Evolutionary conservation across 2,888 invertebrate genomes (phyloP).

Genomic region (Caenorhabditis sp.): DNA sequence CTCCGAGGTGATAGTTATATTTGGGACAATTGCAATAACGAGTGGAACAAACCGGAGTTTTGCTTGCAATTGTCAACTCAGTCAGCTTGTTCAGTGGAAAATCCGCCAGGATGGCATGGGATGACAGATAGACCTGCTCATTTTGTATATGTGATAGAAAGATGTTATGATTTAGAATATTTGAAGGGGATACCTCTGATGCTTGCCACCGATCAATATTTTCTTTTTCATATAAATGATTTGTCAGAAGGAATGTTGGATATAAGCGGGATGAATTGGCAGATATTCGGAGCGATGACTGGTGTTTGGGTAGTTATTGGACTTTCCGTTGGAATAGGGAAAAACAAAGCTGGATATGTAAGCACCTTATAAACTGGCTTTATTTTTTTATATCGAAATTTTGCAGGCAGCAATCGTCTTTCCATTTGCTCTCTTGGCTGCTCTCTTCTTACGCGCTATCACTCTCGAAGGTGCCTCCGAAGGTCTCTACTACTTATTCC

Average conservation of each 20-base stretch:
- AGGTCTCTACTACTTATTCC: slow-evolving; percentile 50
- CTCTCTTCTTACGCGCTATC: slow-evolving; percentile 56
- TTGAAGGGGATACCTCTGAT: too few relatives aligned
- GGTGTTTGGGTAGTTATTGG: slow-evolving; percentile 51
- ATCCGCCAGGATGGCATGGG: not conserved
- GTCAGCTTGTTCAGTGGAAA: not conserved
- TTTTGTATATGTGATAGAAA: not conserved
- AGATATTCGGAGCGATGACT: slow-evolving; percentile 20
- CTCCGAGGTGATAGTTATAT: slow-evolving; percentile 19
- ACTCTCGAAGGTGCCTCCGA: slow-evolving; percentile 55
- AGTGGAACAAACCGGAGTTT: slow-evolving; percentile 22
- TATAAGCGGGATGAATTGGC: slow-evolving; percentile 55
- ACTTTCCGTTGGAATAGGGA: slow-evolving; percentile 55
- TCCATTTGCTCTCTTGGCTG: slow-evolving; percentile 38
- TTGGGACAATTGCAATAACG: slow-evolving; percentile 32
- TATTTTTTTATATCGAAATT: not conserved
- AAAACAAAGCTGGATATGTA: slow-evolving; percentile 28
- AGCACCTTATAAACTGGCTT: not conserved
- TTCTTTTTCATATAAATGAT: slow-evolving; percentile 35
- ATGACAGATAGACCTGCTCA: not conserved
- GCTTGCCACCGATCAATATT: slow-evolving; percentile 6
- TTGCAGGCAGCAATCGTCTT: slow-evolving; percentile 33
- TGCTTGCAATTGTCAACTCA: not conserved
- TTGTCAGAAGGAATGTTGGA: slow-evolving; percentile 48
- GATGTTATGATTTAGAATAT: not conserved